A percentile compares a stretch with the other conserved stretches of the same genome.
phyloP scores from a whole-genome alignment of 2,113 vertebrate species.

The Bubo scandiacus region DNA sequence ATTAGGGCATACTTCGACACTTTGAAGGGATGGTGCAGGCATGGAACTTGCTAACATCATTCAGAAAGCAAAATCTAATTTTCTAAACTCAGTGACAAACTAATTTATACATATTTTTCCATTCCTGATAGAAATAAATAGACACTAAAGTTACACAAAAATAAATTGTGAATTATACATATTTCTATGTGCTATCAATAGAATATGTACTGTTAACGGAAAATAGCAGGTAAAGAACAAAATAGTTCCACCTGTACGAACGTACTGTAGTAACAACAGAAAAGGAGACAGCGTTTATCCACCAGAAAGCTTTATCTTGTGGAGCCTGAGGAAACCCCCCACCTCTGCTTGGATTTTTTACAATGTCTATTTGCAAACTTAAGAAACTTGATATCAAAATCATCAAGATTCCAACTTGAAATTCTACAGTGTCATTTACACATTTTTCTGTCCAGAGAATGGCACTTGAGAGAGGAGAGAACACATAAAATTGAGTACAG shows the following conservation, averaged over 20 bases:
- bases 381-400: background rate
- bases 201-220: background rate
- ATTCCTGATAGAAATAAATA: background rate
- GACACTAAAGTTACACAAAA: background rate
- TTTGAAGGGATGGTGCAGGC: background rate
- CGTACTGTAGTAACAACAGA: background rate
- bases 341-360: background rate
- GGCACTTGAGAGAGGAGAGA: background rate
- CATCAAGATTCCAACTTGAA: background rate
- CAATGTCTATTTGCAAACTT: background rate
- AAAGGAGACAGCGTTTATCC: background rate
- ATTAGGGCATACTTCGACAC: background rate
- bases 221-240: background rate
- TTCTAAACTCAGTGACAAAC: background rate
- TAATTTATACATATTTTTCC: background rate
- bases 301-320: background rate
- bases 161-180: background rate
- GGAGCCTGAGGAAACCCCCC: background rate
- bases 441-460: background rate
- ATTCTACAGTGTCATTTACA: background rate
- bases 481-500: background rate
- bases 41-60: background rate
- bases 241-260: background rate
- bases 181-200: background rate
- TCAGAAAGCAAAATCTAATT: conserved; percentile 23